Evolutionary conservation across 2,113 vertebrate genomes (phyloP), one percentile per base, ranked within the genome.

Genomic region (Halichoerus grypus): DNA sequence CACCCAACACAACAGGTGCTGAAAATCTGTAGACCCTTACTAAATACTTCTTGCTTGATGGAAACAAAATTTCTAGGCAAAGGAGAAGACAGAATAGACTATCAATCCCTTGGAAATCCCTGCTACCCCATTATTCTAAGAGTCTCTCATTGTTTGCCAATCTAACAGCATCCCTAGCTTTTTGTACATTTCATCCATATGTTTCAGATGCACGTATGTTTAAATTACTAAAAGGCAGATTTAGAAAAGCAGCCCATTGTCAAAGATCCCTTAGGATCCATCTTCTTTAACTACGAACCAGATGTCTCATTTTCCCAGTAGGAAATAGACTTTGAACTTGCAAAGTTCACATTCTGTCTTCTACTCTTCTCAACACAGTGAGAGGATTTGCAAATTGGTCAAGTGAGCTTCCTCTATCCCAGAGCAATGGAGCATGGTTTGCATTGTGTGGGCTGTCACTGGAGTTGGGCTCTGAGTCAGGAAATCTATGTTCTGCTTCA

Each of bases 281-380:
- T 97, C 72, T 96, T 97, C 77, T 76, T 96, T 96, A 98, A 94
- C 88, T 97, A 63, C 2, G 28, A 97, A 97, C 82, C 96, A 97
- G 97, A 97, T 97, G 97, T 97, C 79, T 97, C 85, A 86, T 97
- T 95, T 96, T 92, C 92, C 94, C 67, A 1, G 89, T 93, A 96
- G 95, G 88, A 98, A 97, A 96, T 92, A 94, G 85, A 83, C 92
- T 95, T 97, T 97, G 93, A 98, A 98, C 91, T 96, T 97, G 63
- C 83, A 63, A 97, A 94, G 93, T 95, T 94, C 69, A 74, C 89
- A 85, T 96, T 96, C 65, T 97, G 92, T 97, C 93, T 92, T 95
- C 88, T 83, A 72, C 61, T 94, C 72, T 83, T 93, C 86, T 97
- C 83, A 81, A 93, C 88, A 97, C 89, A 96, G 88, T 94, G 63